A percentile compares a stretch with the other conserved stretches of the same genome.
phyloP scores from a whole-genome alignment of 2,113 vertebrate genomes.

The Murina feae region DNA sequence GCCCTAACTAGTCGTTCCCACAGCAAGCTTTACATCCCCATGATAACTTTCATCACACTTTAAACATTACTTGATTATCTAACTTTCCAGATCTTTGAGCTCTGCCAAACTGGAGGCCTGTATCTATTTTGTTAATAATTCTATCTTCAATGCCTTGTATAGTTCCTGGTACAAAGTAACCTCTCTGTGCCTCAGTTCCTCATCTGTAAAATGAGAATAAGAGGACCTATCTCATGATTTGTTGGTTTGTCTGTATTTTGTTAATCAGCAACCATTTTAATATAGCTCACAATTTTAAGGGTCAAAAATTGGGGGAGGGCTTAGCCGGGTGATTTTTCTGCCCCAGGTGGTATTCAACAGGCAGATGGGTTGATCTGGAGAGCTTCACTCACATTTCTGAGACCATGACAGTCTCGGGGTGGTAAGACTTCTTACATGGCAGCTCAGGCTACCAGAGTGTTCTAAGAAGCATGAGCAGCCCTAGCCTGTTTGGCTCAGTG shows the following conservation, averaged over 20 bases:
- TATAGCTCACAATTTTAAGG: not conserved
- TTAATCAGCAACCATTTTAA: not conserved
- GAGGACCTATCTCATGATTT: not conserved
- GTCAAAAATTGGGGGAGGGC: not conserved
- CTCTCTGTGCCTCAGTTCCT: not conserved
- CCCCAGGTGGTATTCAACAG: not conserved
- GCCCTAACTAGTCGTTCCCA: no score
- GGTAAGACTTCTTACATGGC: not conserved
- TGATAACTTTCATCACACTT: no score
- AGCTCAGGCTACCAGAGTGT: not conserved
- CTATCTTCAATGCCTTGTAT: not conserved
- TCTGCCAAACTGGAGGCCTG: not conserved
- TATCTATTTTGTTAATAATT: slow-evolving; percentile 4
- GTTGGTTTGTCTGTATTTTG: not conserved
- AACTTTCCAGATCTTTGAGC: no score
- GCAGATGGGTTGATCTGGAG: not conserved
- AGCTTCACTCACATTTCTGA: not conserved
- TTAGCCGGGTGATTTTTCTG: not conserved
- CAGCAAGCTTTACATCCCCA: no score
- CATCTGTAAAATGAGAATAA: slow-evolving; percentile 8
- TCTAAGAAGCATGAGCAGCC: not conserved
- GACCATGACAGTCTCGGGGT: not conserved
- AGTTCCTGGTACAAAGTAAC: not conserved
- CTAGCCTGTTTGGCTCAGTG: no score
- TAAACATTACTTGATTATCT: no score